Evolutionary conservation across 2,113 vertebrate species (phyloP), one percentile per base, ranked within the genome.

Genomic region (Aythya baeri): DNA sequence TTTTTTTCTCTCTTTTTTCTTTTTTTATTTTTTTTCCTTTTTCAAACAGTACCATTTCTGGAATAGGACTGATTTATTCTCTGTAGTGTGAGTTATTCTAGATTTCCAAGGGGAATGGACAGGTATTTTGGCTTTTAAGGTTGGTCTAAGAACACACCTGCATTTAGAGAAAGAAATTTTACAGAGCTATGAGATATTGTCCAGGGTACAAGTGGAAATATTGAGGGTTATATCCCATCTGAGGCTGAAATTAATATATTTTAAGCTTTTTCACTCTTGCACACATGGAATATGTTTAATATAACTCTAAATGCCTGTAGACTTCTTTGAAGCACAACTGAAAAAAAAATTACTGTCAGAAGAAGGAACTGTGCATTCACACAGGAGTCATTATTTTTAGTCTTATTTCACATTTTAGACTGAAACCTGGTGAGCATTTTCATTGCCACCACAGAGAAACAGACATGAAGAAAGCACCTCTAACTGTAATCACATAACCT

Each of bases 281-380:
- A 91, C 94, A 93, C 32, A 91, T 88, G 91, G 91, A 94, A 83
- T 68, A 94, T 68, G 83, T 91, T 94, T 89, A 88, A 94, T 72
- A 68, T 61, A 86, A 90, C 77, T 88, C 68, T 95, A 82, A 88
- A 38, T 80, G 79, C 61, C 84, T 86, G 29, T 31, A 91, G 82
- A 78, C 34, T 71, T 85, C 58, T 93, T 92, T 80, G 83, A 87
- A 83, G n/a, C 18, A 58, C 71, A 61, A 80, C 62, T 50, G 68
- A 95, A 79, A 92, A 85, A 93, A 17, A 88, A 97, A 77, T 73
- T 84, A 82, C 74, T 70, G 78, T 92, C 74, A 91, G 55, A 95
- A 89, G 78, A 83, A 95, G 79, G 61, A 89, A 86, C 44, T 74
- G 41, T 38, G 22, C 49, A 86, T 88, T 83, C 93, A 88, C 72